Evolutionary conservation across 2,888 invertebrate genomes (phyloP), one percentile per base, ranked within the genome.

Genomic region (Mesopsocus fuscifrons): DNA sequence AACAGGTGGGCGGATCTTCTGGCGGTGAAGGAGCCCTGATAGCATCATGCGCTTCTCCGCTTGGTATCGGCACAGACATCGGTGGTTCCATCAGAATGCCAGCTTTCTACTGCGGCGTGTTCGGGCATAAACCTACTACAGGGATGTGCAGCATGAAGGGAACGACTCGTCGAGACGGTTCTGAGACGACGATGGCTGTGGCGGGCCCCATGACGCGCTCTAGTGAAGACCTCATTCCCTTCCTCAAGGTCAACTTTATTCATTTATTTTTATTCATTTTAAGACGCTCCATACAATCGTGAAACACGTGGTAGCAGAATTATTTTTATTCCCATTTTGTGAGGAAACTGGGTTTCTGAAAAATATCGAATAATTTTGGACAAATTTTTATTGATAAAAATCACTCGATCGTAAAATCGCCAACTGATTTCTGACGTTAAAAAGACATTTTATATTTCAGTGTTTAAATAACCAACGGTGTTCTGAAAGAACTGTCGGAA

Each of bases 1-100:
- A n/a, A 26, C 26, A 26, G 26, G 77, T 77, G 2, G 95, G 95
- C 11, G 97, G 95, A 34, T 94, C 92, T 49, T 89, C 89, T 47
- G 94, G 94, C 26, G 87, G 85, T 1, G 88, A 89, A 62, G 80
- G 67, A 0, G 71, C 77, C 2, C 4, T 32, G 17, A 6, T 42
- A 11, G 71, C 85, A 2, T 68, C 85, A 3, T 75, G 83, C 49
- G 88, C 83, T 13, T 72, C 78, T 8, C 79, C 87, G 2, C 71
- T 92, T 50, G 83, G 92, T 2, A 64, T 95, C 41, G 91, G 85
- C 21, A 80, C 82, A 0, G 97, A 97, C 59, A 92, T 97, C 52
- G 95, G 94, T n/a, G 97, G 97, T 0, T 92, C 92, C 3, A 83
- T 88, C 38, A 72, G 97, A 23, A 87, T 91, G 72, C 92, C 92